Percentiles rank a stretch among this genome's conserved stretches.
phyloP scores from a whole-genome alignment of 2,797 vertebrate genomes.

The Etheostoma nigrum region DNA sequence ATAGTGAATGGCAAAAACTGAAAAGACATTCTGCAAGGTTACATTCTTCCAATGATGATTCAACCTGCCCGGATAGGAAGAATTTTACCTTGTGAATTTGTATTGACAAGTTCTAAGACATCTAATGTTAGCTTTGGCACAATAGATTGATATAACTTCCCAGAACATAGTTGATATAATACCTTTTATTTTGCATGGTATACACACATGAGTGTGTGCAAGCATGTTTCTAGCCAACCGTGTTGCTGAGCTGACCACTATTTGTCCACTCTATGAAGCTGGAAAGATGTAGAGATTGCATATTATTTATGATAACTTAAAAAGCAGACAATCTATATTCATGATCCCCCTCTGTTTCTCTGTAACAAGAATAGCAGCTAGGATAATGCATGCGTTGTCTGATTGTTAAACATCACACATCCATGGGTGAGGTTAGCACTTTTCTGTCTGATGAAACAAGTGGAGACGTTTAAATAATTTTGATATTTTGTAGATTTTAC shows the following conservation, averaged over 20 bases:
- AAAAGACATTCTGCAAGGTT: too few species aligned
- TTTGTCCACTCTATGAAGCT: neutral
- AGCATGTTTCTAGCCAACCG: neutral
- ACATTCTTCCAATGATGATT: too few species aligned
- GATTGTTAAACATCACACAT: neutral
- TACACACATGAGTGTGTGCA: too few species aligned
- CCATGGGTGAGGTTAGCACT: neutral
- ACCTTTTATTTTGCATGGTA: too few species aligned
- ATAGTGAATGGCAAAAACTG: too few species aligned
- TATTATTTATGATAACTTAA: neutral
- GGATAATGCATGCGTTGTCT: neutral
- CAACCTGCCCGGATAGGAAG: too few species aligned
- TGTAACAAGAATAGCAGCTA: neutral
- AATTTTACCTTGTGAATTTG: too few species aligned
- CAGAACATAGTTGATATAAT: too few species aligned
- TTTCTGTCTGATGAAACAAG: neutral
- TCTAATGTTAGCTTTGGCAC: neutral
- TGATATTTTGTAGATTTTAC: neutral
- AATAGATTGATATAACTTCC: neutral
- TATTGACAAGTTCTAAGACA: neutral
- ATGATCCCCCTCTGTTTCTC: neutral
- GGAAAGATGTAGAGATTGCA: neutral
- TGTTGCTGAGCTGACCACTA: neutral
- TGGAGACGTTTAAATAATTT: neutral
- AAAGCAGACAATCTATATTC: constrained; percentile 8